Conservation (phyloP, 2,113 vertebrate species). For the Misgurnus mizolepis region DNA sequence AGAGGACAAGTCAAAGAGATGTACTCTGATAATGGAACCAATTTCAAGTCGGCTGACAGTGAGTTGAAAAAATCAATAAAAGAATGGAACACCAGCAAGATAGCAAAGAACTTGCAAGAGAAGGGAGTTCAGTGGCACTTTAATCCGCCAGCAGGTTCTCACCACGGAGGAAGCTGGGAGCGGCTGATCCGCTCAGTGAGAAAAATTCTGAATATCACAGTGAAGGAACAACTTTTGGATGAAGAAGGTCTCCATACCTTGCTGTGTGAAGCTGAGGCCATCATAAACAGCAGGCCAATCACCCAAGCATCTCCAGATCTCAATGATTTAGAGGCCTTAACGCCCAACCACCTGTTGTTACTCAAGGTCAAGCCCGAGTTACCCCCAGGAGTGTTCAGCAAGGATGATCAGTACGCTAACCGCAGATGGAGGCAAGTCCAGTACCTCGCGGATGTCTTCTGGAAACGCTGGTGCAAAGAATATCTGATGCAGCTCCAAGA, state of each 20-base stretch:
- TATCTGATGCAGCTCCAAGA: slow-evolving; percentile 46
- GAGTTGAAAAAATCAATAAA: no score
- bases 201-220: neutral
- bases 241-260: neutral
- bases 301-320: slow-evolving; percentile 40
- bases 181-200: no score
- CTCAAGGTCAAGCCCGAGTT: slow-evolving; percentile 44
- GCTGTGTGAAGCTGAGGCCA: no score
- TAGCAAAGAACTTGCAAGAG: no score
- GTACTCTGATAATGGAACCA: no score
- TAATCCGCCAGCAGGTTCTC: no score
- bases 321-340: slow-evolving; percentile 50
- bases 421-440: slow-evolving; percentile 48
- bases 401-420: slow-evolving; percentile 35
- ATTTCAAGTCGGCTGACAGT: no score
- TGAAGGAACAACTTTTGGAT: neutral
- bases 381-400: slow-evolving; percentile 46
- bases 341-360: slow-evolving; percentile 45
- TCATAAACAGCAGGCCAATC: slow-evolving; percentile 11
- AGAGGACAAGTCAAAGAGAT: no score
- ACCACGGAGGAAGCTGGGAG: no score
- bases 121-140: no score
- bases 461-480: slow-evolving; percentile 22
- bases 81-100: no score
- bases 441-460: slow-evolving; percentile 44